phyloP scores from a whole-genome alignment of 2,888 invertebrate genomes.

The Amphipoea lucens region DNA sequence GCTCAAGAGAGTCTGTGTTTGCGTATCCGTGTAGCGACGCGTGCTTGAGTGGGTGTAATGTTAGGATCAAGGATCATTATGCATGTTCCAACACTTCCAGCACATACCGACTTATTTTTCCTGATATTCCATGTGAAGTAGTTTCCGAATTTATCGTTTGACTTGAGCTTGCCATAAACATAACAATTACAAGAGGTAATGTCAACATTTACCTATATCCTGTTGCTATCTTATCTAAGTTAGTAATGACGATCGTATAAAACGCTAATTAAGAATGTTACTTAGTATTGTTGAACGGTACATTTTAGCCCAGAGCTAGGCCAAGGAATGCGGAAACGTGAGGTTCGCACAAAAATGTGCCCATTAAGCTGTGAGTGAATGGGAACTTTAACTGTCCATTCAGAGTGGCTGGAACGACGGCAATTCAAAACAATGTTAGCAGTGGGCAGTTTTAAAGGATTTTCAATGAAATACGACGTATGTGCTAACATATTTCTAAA shows the following conservation, averaged over 20 bases:
- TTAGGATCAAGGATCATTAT: conserved; percentile 52
- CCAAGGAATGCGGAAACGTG: conserved; percentile 83
- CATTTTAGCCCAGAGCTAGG: conserved; percentile 62
- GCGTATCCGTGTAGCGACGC: conserved; percentile 65
- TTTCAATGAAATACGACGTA: conserved; percentile 76
- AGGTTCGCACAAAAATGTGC: conserved; percentile 81
- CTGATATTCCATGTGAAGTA: conserved; percentile 1
- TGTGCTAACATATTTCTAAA: conserved; percentile 68
- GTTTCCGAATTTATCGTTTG: conserved; percentile 6
- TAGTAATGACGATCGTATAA: conserved; percentile 49
- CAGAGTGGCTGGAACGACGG: conserved; percentile 76
- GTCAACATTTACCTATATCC: conserved; percentile 38
- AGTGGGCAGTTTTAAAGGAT: conserved; percentile 71
- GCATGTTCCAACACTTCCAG: conserved; percentile 14
- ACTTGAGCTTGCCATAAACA: conserved; percentile 19
- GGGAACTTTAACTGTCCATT: conserved; percentile 85
- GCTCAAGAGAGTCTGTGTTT: conserved; percentile 6
- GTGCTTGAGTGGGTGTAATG: conserved; percentile 77
- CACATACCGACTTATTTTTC: conserved; percentile 5
- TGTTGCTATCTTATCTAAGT: conserved; percentile 43
- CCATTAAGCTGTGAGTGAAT: conserved; percentile 84
- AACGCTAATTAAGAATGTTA: conserved; percentile 55
- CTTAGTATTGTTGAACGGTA: conserved; percentile 66
- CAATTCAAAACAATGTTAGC: conserved; percentile 83
- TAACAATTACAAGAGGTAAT: conserved; percentile 25